Percentiles rank a stretch among this genome's conserved stretches.
Conservation (phyloP, 2,888 invertebrate species). For the Agrotis exclamationis region DNA sequence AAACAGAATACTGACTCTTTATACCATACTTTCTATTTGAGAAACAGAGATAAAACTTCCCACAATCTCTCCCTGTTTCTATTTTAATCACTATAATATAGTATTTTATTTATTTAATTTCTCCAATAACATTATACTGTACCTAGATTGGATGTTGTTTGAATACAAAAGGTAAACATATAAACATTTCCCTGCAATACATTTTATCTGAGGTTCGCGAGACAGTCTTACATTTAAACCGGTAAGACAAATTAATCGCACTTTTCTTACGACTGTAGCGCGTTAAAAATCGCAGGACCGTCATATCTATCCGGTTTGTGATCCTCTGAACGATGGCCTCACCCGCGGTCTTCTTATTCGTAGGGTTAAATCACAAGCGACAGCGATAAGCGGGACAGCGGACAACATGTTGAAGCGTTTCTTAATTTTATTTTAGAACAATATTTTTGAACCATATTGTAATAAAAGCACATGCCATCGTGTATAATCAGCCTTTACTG, state of each 20-base stretch:
- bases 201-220: constrained; percentile 15
- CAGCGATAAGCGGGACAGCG: not conserved
- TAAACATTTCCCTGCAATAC: constrained; percentile 5
- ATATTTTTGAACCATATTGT: too few relatives aligned
- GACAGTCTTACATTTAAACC: constrained; percentile 31
- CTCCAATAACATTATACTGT: constrained; percentile 2
- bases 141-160: not conserved
- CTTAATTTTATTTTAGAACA: too few relatives aligned
- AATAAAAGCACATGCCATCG: too few relatives aligned
- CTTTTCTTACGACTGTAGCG: constrained; percentile 38
- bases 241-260: constrained; percentile 46
- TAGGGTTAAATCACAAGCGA: not conserved
- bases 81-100: constrained; percentile 10
- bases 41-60: not conserved
- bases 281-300: constrained; percentile 48
- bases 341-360: not conserved
- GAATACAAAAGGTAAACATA: constrained; percentile 7
- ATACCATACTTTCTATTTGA: not conserved
- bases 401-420: too few relatives aligned
- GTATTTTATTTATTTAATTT: constrained; percentile 9
- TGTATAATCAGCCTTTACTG: too few relatives aligned
- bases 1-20: not conserved
- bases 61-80: too few relatives aligned
- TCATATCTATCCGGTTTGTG: constrained; percentile 55
- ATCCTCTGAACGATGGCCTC: constrained; percentile 58